Evolutionary conservation across 2,888 invertebrate genomes (phyloP).

Genomic region (Orthonevra nobilis): DNA sequence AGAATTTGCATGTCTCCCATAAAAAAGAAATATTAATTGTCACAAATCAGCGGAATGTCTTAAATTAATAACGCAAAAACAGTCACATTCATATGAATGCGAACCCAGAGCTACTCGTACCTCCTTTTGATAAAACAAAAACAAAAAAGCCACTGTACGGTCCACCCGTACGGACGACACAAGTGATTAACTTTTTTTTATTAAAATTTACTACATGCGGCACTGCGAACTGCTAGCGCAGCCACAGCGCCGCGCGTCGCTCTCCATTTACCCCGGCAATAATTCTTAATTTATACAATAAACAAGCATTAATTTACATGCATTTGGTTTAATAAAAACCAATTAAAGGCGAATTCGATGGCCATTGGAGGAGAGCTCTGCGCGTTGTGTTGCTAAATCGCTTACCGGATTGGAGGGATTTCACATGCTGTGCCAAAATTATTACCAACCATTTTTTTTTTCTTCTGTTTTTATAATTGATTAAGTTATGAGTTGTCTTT

Average conservation of each 20-base stretch:
- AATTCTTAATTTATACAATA: conserved; percentile 69
- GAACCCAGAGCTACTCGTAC: conserved; percentile 23
- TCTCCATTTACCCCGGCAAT: conserved; percentile 54
- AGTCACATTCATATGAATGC: neutral
- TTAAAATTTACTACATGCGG: conserved; percentile 53
- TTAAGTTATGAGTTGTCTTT: conserved; percentile 20
- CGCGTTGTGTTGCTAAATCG: conserved; percentile 36
- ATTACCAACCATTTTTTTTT: conserved; percentile 20
- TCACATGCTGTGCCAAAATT: conserved; percentile 31
- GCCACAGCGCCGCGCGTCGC: conserved; percentile 26
- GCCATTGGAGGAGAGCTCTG: conserved; percentile 48
- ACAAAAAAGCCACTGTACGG: too few species aligned
- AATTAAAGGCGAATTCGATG: conserved; percentile 66
- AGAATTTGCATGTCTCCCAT: too few species aligned
- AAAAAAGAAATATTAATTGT: conserved; percentile 26
- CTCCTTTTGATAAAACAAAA: neutral
- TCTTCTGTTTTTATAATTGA: conserved; percentile 13
- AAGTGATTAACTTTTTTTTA: conserved; percentile 63
- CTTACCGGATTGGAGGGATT: conserved; percentile 50
- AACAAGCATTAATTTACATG: conserved; percentile 69
- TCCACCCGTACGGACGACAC: conserved; percentile 13
- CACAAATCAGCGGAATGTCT: conserved; percentile 53
- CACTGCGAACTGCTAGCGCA: conserved; percentile 24
- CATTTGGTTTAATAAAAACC: conserved; percentile 70
- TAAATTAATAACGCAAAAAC: conserved; percentile 38